Base-by-base conservation (phyloP, 2,888 invertebrate genomes). In the Drosophila longiperda region DNA sequence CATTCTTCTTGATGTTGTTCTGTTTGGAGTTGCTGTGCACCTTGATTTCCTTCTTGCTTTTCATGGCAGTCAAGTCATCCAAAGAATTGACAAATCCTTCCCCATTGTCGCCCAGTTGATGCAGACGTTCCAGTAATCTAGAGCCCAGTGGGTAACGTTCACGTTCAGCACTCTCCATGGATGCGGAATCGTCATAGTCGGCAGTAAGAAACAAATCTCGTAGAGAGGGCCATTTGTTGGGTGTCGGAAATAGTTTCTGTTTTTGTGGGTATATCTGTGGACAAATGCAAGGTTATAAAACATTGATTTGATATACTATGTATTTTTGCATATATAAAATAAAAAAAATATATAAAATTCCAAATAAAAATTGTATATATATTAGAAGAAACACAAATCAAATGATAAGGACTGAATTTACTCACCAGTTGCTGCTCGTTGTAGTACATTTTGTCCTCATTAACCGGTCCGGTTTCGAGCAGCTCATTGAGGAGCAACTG, bases 1-100 rank as follows among this genome's bases (percentile, higher is more conserved):
- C 89, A 80, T 92, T 92, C 82, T 92, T 92, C 67, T 92, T 92
- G 71, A 83, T 87, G 64, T 85, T 90, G 52, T 91, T 92, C 65
- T 91, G 91, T 64, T 91, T 92, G 36, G 82, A 65, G 42, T 54
- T 60, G 49, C 73, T 38, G 15, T 62, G 17, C 3, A 53, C 66
- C 26, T 83, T 64, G 1, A 68, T 65, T 29, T 80, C 66, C 54
- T 87, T 91, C 78, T 90, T 89, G 38, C 78, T 50, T 36, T 90
- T 84, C 64, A 87, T 78, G 11, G 83, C 78, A 7, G 87, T 79
- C 60, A 87, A 60, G 3, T 78, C 75, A 55, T 78, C 77, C 8
- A 75, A 45, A 36, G 55, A 32, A 45, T 80, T 74, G 32, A 60
- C 50, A 20, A 26, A 34, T 11, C 32, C 69, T 9, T 58, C 75